Conservation (phyloP, 2,113 vertebrate genomes). For the Tupaia chinensis region DNA sequence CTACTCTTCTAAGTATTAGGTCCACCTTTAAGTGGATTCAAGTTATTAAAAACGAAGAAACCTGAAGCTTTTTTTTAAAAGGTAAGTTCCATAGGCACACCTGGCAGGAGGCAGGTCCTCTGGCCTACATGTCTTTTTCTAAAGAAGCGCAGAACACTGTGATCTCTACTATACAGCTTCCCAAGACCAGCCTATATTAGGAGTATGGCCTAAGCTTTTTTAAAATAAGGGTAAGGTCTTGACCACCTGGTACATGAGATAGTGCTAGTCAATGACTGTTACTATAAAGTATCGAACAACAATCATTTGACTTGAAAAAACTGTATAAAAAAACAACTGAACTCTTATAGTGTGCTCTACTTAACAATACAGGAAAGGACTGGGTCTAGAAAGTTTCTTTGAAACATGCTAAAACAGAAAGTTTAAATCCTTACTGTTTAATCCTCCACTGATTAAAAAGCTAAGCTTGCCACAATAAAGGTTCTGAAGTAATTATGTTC, state of each 20-base stretch:
- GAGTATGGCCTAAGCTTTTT: neutral
- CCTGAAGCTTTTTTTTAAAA: neutral
- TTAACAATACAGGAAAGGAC: neutral
- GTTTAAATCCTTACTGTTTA: conserved; percentile 32
- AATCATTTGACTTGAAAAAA: conserved; percentile 20
- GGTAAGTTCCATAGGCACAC: neutral
- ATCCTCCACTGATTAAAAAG: conserved; percentile 22
- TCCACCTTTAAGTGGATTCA: neutral
- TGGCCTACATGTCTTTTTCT: neutral
- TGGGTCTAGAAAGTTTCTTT: neutral
- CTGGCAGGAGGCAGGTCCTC: too few species aligned
- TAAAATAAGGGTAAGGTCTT: neutral
- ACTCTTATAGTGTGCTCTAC: neutral
- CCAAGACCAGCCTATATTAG: neutral
- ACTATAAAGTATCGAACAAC: conserved; percentile 19
- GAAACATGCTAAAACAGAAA: conserved; percentile 15
- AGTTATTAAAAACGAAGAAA: conserved; percentile 36
- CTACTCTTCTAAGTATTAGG: neutral
- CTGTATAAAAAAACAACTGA: neutral
- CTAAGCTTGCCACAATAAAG: neutral
- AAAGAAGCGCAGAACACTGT: neutral
- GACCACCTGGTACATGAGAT: neutral
- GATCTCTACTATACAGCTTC: neutral
- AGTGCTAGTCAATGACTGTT: neutral
- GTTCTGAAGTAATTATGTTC: neutral